phyloP scores from a whole-genome alignment of 2,113 vertebrate genomes.

The Gobius niger region DNA sequence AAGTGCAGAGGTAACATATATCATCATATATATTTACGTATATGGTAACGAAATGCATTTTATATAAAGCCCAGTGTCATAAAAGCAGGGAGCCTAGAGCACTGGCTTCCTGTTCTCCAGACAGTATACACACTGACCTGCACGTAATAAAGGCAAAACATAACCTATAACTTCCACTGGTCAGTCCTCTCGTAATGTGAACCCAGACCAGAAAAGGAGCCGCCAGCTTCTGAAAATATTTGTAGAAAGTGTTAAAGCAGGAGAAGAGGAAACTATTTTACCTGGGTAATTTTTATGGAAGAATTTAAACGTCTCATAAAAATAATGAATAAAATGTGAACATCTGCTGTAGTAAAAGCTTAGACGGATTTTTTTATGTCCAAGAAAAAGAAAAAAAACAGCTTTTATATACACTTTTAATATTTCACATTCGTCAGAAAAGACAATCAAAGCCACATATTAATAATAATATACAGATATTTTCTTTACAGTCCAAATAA shows the following conservation, averaged over 20 bases:
- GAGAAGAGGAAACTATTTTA: constrained; percentile 12
- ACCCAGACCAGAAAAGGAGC: not conserved
- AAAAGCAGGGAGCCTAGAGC: not conserved
- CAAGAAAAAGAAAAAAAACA: constrained; percentile 20
- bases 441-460: constrained; percentile 72
- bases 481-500: constrained; percentile 74
- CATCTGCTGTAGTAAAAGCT: constrained; percentile 6
- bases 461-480: constrained; percentile 60
- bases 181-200: not conserved
- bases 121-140: not conserved
- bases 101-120: constrained; percentile 3
- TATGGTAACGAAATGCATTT: constrained; percentile 3
- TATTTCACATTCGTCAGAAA: constrained; percentile 75
- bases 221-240: constrained; percentile 6
- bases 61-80: not conserved
- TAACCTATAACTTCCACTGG: not conserved
- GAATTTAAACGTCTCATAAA: constrained; percentile 7
- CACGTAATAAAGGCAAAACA: not conserved
- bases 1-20: not conserved
- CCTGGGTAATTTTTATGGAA: constrained; percentile 3
- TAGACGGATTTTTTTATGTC: not conserved
- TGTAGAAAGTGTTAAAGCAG: constrained; percentile 8
- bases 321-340: constrained; percentile 6
- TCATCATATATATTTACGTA: not conserved
- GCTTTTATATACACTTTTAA: constrained; percentile 73